These are phyloP conservation scores for Dioctria linearis DNA, from an alignment of 2,888 invertebrate genomes.

Conservation along the genomic window DNA sequence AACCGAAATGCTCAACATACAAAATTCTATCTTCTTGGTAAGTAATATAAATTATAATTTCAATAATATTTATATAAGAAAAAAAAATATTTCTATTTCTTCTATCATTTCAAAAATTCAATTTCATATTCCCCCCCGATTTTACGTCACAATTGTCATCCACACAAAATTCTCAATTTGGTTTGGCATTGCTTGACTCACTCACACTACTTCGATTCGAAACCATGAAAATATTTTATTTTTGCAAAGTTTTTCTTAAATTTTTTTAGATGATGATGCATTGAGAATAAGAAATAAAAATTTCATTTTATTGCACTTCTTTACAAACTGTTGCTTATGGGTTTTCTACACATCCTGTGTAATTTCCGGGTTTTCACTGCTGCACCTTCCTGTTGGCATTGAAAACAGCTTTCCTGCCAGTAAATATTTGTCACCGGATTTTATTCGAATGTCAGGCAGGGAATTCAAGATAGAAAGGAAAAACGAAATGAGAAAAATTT, in stretches of 20 bases:
- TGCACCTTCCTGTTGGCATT: constrained; percentile 32
- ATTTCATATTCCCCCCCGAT: neutral
- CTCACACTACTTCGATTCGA: neutral
- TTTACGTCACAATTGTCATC: neutral
- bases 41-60: no score
- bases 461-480: neutral
- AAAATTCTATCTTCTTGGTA: neutral
- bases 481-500: neutral
- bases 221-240: neutral
- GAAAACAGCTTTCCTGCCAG: constrained; percentile 11
- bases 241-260: neutral
- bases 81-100: no score
- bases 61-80: no score
- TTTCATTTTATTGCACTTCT: constrained; percentile 28
- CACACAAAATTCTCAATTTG: neutral
- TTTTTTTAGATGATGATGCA: neutral
- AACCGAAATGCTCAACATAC: no score
- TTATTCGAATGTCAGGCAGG: constrained; percentile 10
- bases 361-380: constrained; percentile 35
- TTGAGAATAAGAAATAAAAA: constrained; percentile 7
- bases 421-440: constrained; percentile 32
- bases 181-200: neutral
- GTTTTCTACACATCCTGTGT: constrained; percentile 23
- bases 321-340: constrained; percentile 40
- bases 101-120: neutral